A percentile compares a stretch with the other conserved stretches of the same genome.
These are phyloP conservation scores for Pipistrellus kuhlii DNA, from an alignment of 2,797 vertebrate species.

Conservation along the genomic window DNA sequence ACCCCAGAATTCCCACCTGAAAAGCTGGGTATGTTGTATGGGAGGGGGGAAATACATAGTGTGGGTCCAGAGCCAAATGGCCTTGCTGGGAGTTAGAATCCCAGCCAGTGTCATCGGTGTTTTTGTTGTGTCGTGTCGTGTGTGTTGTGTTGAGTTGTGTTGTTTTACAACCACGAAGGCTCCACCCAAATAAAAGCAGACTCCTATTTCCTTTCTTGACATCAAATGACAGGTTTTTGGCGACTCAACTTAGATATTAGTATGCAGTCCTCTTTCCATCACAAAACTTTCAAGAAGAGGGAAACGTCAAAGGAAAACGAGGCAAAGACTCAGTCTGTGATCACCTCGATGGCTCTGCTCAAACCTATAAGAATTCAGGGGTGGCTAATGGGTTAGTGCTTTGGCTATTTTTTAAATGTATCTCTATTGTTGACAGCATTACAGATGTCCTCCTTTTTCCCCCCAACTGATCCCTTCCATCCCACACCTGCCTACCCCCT, in stretches of 20 bases:
- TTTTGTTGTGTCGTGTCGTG: background rate
- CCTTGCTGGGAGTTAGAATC: background rate
- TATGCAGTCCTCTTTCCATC: constrained; percentile 70
- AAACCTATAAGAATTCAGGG: background rate
- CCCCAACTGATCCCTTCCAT: too few species aligned
- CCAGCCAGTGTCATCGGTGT: background rate
- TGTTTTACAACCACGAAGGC: constrained; percentile 3
- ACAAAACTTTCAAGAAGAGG: constrained; percentile 77
- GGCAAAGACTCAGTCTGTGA: background rate
- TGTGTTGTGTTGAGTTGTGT: constrained; percentile 9
- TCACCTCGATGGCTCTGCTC: background rate
- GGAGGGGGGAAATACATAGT: background rate
- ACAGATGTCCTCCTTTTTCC: too few species aligned
- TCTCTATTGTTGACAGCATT: too few species aligned
- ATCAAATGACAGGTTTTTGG: constrained; percentile 57
- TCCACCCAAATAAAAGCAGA: background rate
- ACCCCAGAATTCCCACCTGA: background rate
- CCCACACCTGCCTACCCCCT: too few species aligned
- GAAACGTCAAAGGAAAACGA: constrained; percentile 66
- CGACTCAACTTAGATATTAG: constrained; percentile 81
- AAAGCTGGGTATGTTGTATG: background rate
- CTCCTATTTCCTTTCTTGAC: constrained; percentile 41
- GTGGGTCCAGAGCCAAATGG: background rate
- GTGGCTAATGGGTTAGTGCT: background rate
- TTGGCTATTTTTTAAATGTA: background rate